phyloP scores from a whole-genome alignment of 2,797 vertebrate species.

The Enteromius argenteus region DNA sequence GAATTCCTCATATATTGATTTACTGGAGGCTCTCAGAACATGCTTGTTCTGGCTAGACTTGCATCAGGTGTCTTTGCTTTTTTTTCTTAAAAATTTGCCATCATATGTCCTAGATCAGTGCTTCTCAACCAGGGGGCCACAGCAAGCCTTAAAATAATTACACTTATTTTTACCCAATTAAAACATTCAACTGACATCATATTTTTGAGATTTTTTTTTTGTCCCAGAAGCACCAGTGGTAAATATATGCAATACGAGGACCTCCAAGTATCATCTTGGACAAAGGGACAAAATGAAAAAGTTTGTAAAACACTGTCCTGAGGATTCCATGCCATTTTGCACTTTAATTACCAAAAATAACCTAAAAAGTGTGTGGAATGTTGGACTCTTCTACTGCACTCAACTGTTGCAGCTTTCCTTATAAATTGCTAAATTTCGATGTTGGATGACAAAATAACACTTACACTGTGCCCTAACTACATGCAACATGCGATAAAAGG shows the following conservation, averaged over 20 bases:
- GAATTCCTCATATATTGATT: constrained; percentile 56
- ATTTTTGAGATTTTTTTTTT: background rate
- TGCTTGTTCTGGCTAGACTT: constrained; percentile 2
- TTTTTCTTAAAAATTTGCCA: constrained; percentile 33
- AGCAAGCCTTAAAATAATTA: background rate
- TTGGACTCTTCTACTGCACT: background rate
- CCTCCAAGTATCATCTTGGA: background rate
- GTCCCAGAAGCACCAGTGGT: background rate
- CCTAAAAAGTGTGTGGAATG: background rate
- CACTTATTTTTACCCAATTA: background rate
- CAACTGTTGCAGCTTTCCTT: background rate
- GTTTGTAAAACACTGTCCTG: background rate
- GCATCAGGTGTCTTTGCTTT: background rate
- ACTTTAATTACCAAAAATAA: background rate
- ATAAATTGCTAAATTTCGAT: background rate
- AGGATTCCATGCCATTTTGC: background rate
- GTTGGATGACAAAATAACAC: background rate
- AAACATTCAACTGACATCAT: background rate
- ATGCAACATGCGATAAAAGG: no score
- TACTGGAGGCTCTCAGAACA: constrained; percentile 38
- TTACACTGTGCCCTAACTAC: no score
- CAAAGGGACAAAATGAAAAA: background rate
- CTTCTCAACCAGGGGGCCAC: background rate
- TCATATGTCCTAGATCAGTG: constrained; percentile 27
- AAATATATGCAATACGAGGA: background rate